A percentile compares a stretch with the other conserved stretches of the same genome.
Evolutionary conservation across 2,113 vertebrate species (phyloP).

Genomic region (Pandion haliaetus): DNA sequence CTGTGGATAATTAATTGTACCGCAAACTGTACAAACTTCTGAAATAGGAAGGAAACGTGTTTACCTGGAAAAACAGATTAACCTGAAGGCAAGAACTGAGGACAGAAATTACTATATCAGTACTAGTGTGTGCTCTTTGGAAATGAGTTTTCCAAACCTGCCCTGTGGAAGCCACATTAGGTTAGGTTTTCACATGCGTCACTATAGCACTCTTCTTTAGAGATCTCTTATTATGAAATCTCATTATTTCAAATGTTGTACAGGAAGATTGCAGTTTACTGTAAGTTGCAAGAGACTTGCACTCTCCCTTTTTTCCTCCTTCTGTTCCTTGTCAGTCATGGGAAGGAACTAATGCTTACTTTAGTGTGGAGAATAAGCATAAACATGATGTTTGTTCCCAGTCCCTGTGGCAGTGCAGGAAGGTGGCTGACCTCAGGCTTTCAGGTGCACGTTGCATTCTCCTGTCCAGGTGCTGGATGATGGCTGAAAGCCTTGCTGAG

Average conservation of each 20-base stretch:
- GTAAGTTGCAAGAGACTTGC: background rate
- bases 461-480: background rate
- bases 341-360: background rate
- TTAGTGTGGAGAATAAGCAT: background rate
- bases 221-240: background rate
- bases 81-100: background rate
- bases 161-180: background rate
- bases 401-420: accelerated
- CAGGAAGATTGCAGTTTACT: background rate
- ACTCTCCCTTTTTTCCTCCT: background rate
- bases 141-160: background rate
- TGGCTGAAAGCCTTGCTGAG: background rate
- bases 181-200: background rate
- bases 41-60: background rate
- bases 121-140: background rate
- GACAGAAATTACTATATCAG: background rate
- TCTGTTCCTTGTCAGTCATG: background rate
- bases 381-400: background rate
- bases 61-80: background rate
- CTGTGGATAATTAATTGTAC: background rate
- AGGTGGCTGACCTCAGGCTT: background rate
- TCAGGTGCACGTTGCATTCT: accelerated
- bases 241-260: background rate
- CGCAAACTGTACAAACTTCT: background rate
- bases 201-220: background rate